Evolutionary conservation across 2,797 vertebrate species (phyloP).

Genomic region (Sebastiscus tertius): DNA sequence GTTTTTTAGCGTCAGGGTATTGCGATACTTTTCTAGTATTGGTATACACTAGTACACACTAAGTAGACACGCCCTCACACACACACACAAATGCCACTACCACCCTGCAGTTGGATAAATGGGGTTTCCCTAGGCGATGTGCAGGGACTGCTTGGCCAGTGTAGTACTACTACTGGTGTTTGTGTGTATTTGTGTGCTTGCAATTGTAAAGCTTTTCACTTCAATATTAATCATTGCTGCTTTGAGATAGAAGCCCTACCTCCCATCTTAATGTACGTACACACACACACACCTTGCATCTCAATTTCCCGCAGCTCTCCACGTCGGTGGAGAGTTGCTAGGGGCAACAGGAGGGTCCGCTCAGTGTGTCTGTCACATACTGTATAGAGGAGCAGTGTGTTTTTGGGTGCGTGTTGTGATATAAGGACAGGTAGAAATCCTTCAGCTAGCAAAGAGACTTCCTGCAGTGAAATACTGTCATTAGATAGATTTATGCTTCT

Average conservation of each 20-base stretch:
- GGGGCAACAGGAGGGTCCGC: constrained; percentile 50
- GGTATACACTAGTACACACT: no score
- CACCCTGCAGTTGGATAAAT: constrained; percentile 6
- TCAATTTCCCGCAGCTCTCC: constrained; percentile 40
- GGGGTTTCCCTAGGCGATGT: constrained; percentile 38
- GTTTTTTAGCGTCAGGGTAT: no score
- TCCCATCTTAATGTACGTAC: constrained; percentile 17
- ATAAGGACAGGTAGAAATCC: not conserved
- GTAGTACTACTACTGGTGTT: not conserved
- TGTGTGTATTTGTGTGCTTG: not conserved
- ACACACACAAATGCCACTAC: not conserved
- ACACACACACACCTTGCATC: constrained; percentile 33
- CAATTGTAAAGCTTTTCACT: constrained; percentile 11
- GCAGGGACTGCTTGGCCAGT: constrained; percentile 23
- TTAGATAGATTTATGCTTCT: not conserved
- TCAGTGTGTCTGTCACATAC: constrained; percentile 18
- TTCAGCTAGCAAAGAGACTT: not conserved
- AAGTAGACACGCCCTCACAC: not conserved
- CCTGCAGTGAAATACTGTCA: not conserved
- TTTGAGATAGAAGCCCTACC: constrained; percentile 11
- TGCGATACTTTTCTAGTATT: no score
- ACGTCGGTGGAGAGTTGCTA: constrained; percentile 49
- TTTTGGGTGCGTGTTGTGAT: not conserved
- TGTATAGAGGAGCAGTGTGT: not conserved
- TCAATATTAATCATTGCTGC: constrained; percentile 46